phyloP scores from a whole-genome alignment of 2,797 vertebrate genomes.

The Ptychobarbus kaznakovi region DNA sequence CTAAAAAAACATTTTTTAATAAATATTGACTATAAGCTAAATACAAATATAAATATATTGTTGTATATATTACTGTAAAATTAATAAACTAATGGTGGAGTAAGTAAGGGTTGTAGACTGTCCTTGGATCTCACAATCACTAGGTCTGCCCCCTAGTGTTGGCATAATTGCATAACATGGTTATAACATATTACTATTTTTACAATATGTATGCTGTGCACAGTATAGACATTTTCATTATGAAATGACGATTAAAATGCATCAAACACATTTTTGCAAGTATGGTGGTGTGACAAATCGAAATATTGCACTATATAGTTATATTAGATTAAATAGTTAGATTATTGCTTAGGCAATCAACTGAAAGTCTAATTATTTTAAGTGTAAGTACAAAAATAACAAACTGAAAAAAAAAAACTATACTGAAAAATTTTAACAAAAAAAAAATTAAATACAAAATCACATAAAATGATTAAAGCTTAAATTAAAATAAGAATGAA shows the following conservation, averaged over 20 bases:
- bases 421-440: not conserved
- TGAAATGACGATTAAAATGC: not conserved
- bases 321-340: not conserved
- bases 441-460: not conserved
- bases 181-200: not conserved
- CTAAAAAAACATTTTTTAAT: not conserved
- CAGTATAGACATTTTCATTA: not conserved
- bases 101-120: not conserved
- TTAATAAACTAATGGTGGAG: not conserved
- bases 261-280: too few relatives aligned
- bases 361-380: not conserved
- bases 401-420: not conserved
- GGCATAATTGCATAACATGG: not conserved
- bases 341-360: not conserved
- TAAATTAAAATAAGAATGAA: not conserved
- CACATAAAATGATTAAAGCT: not conserved
- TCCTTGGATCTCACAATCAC: not conserved
- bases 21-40: not conserved
- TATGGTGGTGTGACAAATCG: too few relatives aligned
- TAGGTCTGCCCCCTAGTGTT: slow-evolving; percentile 18
- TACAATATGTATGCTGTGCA: not conserved
- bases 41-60: not conserved
- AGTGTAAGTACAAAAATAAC: not conserved
- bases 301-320: not conserved
- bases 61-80: not conserved